These are phyloP conservation scores for Oreamnos americanus DNA, from an alignment of 2,113 vertebrate species.

Conservation along the genomic window DNA sequence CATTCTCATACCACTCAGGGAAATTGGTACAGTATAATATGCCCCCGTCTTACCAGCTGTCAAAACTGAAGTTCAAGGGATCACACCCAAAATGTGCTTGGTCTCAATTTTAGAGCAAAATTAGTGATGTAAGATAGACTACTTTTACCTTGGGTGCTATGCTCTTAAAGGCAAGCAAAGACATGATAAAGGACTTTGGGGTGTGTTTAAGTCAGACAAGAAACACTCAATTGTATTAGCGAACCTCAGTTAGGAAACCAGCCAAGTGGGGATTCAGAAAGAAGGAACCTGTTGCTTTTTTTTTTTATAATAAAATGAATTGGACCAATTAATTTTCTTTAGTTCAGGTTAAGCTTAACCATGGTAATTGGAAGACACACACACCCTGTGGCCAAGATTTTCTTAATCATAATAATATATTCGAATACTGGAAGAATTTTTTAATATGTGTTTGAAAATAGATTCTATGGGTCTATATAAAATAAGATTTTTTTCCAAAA, in stretches of 20 bases:
- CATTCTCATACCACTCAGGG: not conserved
- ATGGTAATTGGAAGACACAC: not conserved
- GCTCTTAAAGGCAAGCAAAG: not conserved
- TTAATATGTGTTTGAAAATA: not conserved
- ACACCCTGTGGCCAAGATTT: not conserved
- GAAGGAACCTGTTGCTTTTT: slow-evolving; percentile 32
- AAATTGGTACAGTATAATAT: not conserved
- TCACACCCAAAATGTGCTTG: not conserved
- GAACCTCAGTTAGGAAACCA: not conserved
- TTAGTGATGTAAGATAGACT: not conserved
- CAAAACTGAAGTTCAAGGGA: not conserved
- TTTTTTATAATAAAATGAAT: slow-evolving; percentile 28
- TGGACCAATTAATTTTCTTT: slow-evolving; percentile 50
- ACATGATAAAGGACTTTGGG: not conserved
- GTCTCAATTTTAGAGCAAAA: not conserved
- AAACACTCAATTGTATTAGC: not conserved
- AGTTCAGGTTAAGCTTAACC: slow-evolving; percentile 39
- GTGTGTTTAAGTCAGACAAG: not conserved
- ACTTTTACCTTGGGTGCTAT: not conserved
- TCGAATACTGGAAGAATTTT: not conserved
- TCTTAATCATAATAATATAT: not conserved
- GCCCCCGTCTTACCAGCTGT: not conserved
- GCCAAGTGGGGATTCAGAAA: not conserved
- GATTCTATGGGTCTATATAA: not conserved
- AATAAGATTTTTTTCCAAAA: not conserved